phyloP scores from a whole-genome alignment of 2,797 vertebrate genomes.

The Enteromius afrohamiltoni region DNA sequence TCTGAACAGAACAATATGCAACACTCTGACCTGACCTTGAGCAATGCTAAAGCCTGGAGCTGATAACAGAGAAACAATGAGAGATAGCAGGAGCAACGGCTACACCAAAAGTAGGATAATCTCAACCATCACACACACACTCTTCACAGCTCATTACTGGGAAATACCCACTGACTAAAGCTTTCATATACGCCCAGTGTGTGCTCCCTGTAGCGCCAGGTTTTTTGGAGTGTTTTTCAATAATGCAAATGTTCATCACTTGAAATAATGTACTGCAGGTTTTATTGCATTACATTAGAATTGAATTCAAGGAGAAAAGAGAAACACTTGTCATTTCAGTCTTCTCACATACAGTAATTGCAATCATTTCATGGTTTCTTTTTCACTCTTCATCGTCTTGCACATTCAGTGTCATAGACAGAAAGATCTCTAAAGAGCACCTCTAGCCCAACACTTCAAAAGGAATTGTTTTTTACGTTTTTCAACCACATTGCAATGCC shows the following conservation, averaged over 20 bases:
- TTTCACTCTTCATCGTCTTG: neutral
- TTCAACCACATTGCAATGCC: neutral
- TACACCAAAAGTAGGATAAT: slow-evolving; percentile 30
- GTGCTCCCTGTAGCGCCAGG: neutral
- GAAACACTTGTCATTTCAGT: neutral
- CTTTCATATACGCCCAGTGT: neutral
- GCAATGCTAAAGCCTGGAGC: neutral
- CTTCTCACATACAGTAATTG: neutral
- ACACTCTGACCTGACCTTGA: neutral
- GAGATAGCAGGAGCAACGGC: neutral
- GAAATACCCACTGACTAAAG: slow-evolving; percentile 13
- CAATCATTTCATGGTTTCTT: neutral
- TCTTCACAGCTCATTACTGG: neutral
- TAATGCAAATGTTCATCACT: slow-evolving; percentile 1
- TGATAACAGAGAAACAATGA: slow-evolving; percentile 32
- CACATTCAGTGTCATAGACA: neutral
- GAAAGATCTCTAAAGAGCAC: neutral
- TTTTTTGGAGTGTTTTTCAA: neutral
- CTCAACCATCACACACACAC: slow-evolving; percentile 40
- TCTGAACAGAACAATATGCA: neutral
- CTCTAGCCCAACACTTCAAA: neutral
- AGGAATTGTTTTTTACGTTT: neutral
- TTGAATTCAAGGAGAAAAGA: neutral
- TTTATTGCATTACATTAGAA: neutral
- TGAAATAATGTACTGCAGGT: neutral